A percentile compares a stretch with the other conserved stretches of the same genome.
These are phyloP conservation scores for Willisornis vidua DNA, from an alignment of 2,113 vertebrate species.

Conservation along the genomic window DNA sequence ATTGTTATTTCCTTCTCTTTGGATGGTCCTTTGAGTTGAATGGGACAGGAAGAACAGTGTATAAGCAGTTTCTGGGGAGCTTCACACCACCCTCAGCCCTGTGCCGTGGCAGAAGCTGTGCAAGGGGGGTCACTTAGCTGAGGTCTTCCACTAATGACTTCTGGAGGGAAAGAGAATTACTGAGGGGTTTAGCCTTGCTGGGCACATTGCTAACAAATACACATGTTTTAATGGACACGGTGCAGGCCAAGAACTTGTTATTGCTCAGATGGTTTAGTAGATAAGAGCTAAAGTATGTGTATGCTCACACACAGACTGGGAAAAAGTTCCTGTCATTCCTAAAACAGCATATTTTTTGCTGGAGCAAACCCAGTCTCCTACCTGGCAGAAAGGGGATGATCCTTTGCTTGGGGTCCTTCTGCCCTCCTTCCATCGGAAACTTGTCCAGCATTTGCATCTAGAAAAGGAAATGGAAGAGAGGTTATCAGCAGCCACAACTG, in stretches of 20 bases:
- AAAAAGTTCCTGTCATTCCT: background rate
- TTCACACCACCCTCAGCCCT: background rate
- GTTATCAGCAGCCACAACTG: background rate
- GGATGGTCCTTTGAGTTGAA: background rate
- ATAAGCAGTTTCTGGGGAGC: background rate
- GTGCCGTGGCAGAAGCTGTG: background rate
- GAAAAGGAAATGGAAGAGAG: constrained; percentile 14
- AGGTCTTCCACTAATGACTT: background rate
- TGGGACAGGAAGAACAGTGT: rapidly evolving
- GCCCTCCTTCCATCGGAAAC: constrained; percentile 97
- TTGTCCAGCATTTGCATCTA: constrained; percentile 99
- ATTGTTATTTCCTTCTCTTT: background rate
- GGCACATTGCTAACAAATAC: background rate
- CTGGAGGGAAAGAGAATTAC: background rate
- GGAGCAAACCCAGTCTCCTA: constrained; percentile 45
- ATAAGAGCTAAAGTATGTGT: background rate
- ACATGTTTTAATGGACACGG: background rate
- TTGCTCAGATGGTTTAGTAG: background rate
- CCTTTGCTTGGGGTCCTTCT: constrained; percentile 97
- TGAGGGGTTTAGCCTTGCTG: background rate
- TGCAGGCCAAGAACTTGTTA: background rate
- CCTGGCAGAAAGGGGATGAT: constrained; percentile 98
- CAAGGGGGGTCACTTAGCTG: background rate
- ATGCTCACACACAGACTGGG: background rate
- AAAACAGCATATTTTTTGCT: background rate